Evolutionary conservation across 2,888 invertebrate species (phyloP), one percentile per base, ranked within the genome.

Genomic region (Buathra laborator): DNA sequence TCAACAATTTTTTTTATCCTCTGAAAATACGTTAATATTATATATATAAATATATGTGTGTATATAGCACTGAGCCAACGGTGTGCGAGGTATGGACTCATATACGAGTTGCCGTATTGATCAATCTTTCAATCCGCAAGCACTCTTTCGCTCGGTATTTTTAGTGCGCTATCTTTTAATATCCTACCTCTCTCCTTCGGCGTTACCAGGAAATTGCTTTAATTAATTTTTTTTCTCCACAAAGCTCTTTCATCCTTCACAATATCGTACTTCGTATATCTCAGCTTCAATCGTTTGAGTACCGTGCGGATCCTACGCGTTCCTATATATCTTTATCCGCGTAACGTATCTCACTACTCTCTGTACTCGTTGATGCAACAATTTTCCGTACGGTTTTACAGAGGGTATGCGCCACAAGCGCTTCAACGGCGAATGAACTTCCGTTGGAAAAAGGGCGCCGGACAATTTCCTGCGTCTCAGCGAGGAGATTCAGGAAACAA

Each of bases 401-500:
- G 5, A 37, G 7, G 48, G 37, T n/a, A 53, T 12, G 48, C 37
- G n/a, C 29, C 19, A 24, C 32, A 74, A 24, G 24, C 24, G 78
- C 78, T 83, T 78, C 68, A 43, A 74, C 44, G 10, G 16, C 19
- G 29, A 51, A 43, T 74, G 71, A 56, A 67, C 78, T 46, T 75
- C 29, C 59, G 66, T 64, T 29, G 46, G 14, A 16, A 51, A 37
- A 62, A n/a, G 46, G 64, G 37, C 56, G 67, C 44, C 44, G 56
- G 32, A 75, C 79, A 79, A 83, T 79, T 79, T 79, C 75, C 83
- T 70, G 75, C 37, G 62, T 75, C 75, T 83, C 74, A 62, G 68
- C 59, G 70, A 24, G 46, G 48, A 19, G 46, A 14, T 16, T 32
- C 2, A n/a, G 32, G 48, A 70, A 59, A 72, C 37, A 75, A 59